Conservation (phyloP, 2,888 invertebrate genomes). For the Catocala fraxini region DNA sequence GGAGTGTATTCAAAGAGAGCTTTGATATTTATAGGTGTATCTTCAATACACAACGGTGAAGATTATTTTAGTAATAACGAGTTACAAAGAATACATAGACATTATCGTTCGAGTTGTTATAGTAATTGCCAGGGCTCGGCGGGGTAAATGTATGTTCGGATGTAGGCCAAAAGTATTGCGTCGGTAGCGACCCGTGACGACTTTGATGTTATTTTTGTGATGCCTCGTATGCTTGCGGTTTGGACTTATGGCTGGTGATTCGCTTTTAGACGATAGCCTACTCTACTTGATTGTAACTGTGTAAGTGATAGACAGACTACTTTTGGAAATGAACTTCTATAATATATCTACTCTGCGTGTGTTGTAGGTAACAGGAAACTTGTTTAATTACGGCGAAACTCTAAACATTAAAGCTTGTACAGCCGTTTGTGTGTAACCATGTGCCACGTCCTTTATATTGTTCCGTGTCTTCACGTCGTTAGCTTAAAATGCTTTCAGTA, state of each 20-base stretch:
- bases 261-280: constrained; percentile 63
- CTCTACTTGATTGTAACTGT: constrained; percentile 45
- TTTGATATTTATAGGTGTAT: constrained; percentile 30
- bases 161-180: constrained; percentile 77
- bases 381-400: constrained; percentile 10
- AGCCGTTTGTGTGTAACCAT: constrained; percentile 22
- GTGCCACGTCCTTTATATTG: constrained; percentile 37
- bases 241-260: constrained; percentile 66
- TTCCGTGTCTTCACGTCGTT: constrained; percentile 64
- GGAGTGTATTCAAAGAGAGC: constrained; percentile 28
- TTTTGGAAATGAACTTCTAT: constrained; percentile 13
- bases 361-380: neutral
- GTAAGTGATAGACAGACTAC: constrained; percentile 26
- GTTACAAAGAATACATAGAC: constrained; percentile 47
- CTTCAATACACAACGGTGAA: constrained; percentile 15
- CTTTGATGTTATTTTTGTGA: constrained; percentile 82
- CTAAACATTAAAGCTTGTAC: constrained; percentile 8
- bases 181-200: constrained; percentile 64
- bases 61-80: constrained; percentile 39
- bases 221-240: constrained; percentile 74
- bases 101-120: constrained; percentile 60
- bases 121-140: constrained; percentile 58
- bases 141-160: constrained; percentile 65
- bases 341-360: neutral
- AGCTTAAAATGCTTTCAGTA: constrained; percentile 58